phyloP scores from a whole-genome alignment of 2,888 invertebrate species.

The Aquatica leii region DNA sequence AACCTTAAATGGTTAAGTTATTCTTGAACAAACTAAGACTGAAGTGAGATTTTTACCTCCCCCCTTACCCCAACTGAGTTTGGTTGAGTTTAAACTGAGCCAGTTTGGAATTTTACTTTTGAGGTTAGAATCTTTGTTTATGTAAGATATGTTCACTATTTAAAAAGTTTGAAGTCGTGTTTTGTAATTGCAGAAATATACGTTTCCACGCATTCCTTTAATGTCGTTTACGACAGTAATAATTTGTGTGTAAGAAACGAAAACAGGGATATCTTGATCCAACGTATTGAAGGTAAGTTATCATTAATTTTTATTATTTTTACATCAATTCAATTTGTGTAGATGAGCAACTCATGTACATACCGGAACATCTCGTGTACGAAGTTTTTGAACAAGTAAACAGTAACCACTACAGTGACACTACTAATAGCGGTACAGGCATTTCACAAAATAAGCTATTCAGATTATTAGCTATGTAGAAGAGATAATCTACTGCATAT shows the following conservation, averaged over 20 bases:
- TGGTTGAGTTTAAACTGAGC: too few relatives aligned
- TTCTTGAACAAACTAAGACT: too few relatives aligned
- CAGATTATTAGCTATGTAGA: not conserved
- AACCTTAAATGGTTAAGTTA: too few relatives aligned
- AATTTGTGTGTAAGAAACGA: slow-evolving; percentile 1
- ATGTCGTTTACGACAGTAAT: not conserved
- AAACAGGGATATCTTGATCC: not conserved
- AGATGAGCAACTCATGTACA: slow-evolving; percentile 5
- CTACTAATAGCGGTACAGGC: too few relatives aligned
- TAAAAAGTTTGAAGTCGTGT: not conserved
- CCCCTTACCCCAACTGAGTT: too few relatives aligned
- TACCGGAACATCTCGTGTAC: not conserved
- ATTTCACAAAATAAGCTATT: slow-evolving; percentile 1
- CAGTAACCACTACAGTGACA: not conserved
- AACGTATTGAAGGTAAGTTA: not conserved
- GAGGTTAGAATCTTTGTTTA: too few relatives aligned
- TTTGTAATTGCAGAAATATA: slow-evolving; percentile 5
- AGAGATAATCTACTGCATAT: slow-evolving; percentile 2
- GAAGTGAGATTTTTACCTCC: too few relatives aligned
- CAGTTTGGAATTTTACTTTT: too few relatives aligned
- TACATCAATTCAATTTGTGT: not conserved
- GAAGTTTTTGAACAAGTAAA: not conserved
- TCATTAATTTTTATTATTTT: slow-evolving; percentile 3
- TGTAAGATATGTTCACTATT: not conserved
- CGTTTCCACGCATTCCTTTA: not conserved